phyloP scores from a whole-genome alignment of 1,140 invertebrate species.

The Trichoplusia ni region DNA sequence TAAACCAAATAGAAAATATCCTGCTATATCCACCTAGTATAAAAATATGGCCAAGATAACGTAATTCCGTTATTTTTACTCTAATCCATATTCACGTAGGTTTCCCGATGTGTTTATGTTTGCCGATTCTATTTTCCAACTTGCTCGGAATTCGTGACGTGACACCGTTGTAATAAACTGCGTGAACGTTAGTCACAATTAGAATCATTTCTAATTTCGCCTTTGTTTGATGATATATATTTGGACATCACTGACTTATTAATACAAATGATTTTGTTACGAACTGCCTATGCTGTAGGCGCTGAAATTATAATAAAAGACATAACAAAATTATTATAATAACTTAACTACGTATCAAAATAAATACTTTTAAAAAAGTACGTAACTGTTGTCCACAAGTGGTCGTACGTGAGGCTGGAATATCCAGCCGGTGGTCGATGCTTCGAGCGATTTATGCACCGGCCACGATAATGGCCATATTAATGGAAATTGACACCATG shows the following conservation, averaged over 20 bases:
- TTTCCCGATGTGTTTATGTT: neutral
- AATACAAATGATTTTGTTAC: too few relatives aligned
- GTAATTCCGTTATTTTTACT: neutral
- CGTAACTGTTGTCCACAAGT: constrained; percentile 1
- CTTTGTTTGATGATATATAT: neutral
- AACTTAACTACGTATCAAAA: neutral
- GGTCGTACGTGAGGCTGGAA: constrained; percentile 17
- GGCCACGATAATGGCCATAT: constrained; percentile 63
- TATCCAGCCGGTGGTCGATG: constrained; percentile 53
- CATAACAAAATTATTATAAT: neutral
- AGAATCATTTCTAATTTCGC: neutral
- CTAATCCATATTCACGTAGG: neutral
- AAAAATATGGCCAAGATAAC: neutral
- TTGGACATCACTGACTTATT: neutral
- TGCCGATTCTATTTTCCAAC: constrained; percentile 1
- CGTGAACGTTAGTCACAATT: too few relatives aligned
- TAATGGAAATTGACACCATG: constrained; percentile 71
- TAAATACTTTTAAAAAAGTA: neutral
- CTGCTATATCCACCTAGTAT: too few relatives aligned
- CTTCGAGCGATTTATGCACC: constrained; percentile 67
- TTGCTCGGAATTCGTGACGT: neutral
- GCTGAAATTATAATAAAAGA: neutral
- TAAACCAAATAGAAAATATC: too few relatives aligned
- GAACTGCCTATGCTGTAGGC: too few relatives aligned
- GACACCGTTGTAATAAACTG: neutral